Evolutionary conservation across 2,797 vertebrate genomes (phyloP).

Genomic region (Channallabes apus): DNA sequence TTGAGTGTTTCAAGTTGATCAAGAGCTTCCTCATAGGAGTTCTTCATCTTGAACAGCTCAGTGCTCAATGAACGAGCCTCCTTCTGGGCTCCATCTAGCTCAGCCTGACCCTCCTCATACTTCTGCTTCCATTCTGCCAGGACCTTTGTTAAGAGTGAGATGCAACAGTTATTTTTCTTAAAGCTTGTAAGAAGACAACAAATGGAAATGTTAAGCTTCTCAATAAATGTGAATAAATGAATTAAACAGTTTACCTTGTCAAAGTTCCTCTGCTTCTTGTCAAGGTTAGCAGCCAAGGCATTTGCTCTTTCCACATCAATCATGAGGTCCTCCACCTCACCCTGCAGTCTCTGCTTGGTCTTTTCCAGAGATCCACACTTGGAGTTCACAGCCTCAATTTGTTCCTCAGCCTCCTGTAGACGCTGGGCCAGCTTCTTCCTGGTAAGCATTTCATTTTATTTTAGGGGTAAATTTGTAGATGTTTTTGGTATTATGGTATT

Average conservation of each 20-base stretch:
- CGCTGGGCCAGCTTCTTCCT: conserved; percentile 85
- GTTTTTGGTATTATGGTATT: neutral
- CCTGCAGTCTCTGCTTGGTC: conserved; percentile 78
- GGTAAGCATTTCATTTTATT: neutral
- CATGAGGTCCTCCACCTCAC: conserved; percentile 81
- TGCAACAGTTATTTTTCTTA: neutral
- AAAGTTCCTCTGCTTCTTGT: conserved; percentile 81
- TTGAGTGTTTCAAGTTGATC: conserved; percentile 85
- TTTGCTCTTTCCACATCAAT: conserved; percentile 77
- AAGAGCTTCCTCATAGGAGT: conserved; percentile 83
- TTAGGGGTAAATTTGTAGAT: neutral
- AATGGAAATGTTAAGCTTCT: neutral
- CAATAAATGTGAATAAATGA: neutral
- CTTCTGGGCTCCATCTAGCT: conserved; percentile 83
- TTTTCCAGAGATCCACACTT: conserved; percentile 80
- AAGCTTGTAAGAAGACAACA: neutral
- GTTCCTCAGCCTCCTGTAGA: conserved; percentile 84
- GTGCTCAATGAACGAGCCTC: conserved; percentile 81
- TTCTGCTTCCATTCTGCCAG: conserved; percentile 85
- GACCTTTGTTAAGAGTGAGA: conserved; percentile 6
- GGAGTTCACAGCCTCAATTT: conserved; percentile 75
- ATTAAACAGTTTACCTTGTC: conserved; percentile 67
- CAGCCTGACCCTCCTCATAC: conserved; percentile 82
- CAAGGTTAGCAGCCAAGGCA: conserved; percentile 70
- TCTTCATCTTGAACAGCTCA: conserved; percentile 88